These are phyloP conservation scores for Mastomys natalensis DNA, from an alignment of 2,113 vertebrate genomes.

Conservation along the genomic window DNA sequence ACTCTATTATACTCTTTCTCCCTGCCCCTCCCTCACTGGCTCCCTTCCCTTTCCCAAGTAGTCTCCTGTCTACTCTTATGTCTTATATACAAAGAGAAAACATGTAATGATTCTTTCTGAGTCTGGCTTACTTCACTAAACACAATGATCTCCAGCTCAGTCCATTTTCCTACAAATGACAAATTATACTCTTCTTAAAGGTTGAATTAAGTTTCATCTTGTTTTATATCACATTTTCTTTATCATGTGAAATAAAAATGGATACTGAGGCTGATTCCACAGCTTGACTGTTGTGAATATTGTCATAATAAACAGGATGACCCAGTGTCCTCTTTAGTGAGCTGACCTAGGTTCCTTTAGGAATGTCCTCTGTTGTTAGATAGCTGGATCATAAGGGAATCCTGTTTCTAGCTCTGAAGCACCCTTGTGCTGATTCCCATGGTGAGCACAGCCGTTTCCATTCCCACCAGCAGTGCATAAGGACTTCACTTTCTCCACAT, in stretches of 20 bases:
- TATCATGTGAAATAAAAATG: background rate
- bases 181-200: background rate
- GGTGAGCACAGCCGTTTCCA: background rate
- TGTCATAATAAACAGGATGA: background rate
- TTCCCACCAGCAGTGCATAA: background rate
- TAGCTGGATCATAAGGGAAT: too few species aligned
- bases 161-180: background rate
- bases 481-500: background rate
- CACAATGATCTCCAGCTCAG: background rate
- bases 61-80: background rate
- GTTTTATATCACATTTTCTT: background rate
- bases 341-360: background rate
- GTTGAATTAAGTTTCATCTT: background rate
- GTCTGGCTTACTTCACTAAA: background rate
- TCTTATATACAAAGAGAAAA: background rate
- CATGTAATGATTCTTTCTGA: background rate
- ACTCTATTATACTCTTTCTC: background rate
- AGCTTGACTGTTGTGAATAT: background rate
- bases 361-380: background rate
- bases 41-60: background rate
- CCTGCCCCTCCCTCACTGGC: background rate
- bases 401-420: background rate
- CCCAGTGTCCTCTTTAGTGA: background rate
- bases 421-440: too few species aligned
- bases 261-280: background rate